These are phyloP conservation scores for Scaptomyza hsui DNA, from an alignment of 1,140 invertebrate species.

Conservation along the genomic window DNA sequence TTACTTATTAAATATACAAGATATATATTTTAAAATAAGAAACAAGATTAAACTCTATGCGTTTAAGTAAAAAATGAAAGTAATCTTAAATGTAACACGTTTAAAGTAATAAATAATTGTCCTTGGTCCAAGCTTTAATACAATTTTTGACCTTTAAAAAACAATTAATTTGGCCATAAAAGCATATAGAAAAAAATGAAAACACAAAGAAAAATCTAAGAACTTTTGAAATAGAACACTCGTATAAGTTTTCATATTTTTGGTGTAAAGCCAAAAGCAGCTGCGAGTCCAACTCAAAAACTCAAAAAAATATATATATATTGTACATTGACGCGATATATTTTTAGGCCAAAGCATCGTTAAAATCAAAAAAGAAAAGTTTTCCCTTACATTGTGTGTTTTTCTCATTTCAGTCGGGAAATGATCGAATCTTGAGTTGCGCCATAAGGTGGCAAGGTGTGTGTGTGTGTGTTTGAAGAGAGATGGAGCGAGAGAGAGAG, in stretches of 20 bases:
- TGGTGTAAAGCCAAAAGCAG: constrained; percentile 20
- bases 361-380: constrained; percentile 26
- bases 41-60: no score
- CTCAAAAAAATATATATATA: background rate
- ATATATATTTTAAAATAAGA: no score
- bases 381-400: constrained; percentile 17
- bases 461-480: constrained; percentile 4
- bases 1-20: no score
- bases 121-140: no score
- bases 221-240: constrained; percentile 1
- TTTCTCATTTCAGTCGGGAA: constrained; percentile 16
- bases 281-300: constrained; percentile 56
- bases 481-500: background rate
- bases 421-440: constrained; percentile 47
- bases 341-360: constrained; percentile 54
- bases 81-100: no score
- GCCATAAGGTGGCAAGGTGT: constrained; percentile 44
- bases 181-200: no score
- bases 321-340: constrained; percentile 28
- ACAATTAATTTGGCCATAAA: no score
- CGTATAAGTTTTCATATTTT: constrained; percentile 21
- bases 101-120: no score
- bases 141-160: no score
- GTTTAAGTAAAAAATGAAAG: no score
- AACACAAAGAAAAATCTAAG: background rate